Base-by-base conservation (phyloP, 1,140 invertebrate genomes). In the Pseudomyrmex sp. region DNA sequence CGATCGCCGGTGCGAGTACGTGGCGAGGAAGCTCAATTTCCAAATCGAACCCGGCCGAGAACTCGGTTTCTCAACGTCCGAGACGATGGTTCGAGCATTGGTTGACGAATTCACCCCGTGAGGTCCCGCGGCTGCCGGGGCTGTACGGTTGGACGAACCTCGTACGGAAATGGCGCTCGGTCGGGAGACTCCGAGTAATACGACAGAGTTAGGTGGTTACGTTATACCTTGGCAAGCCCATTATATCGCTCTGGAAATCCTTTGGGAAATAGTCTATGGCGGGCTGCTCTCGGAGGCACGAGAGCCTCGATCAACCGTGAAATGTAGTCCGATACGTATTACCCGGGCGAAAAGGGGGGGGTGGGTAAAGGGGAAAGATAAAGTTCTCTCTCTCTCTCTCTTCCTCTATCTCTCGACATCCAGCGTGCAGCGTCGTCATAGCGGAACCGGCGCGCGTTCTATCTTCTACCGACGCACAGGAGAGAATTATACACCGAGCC, bases 311-410 rank as follows among this genome's bases (percentile, higher is more conserved):
- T 92, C 91, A 90, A 90, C 86, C 92, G 89, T 92, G 92, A 92
- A 92, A 92, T 92, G 90, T 91, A 92, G 90, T 92, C 91, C 86
- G 85, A 92, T 92, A 89, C 91, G 90, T 87, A 91, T 91, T 91
- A 91, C 84, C 83, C 61, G 80, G 62, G 56, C 72, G 13, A 52
- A 35, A 35, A 35, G 35, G 56, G 50, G 50, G n/a, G 50, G 50
- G n/a, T 0, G 18, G 8, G 12, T 4, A 4, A 20, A n/a, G 54
- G n/a, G n/a, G 58, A 20, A 20, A 35, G 35, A 35, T 35, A 35
- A 35, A 7, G 35, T 0, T 18, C 18, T 18, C 35, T 35, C 35
- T 35, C 35, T 35, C 35, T 58, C 62, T 20, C 72, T 48, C 58
- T 46, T 58, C 76, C 61, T 48, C 44, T 75, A 15, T 26, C 18